Evolutionary conservation across 2,888 invertebrate species (phyloP).

Genomic region (Dysmachus trigonus): DNA sequence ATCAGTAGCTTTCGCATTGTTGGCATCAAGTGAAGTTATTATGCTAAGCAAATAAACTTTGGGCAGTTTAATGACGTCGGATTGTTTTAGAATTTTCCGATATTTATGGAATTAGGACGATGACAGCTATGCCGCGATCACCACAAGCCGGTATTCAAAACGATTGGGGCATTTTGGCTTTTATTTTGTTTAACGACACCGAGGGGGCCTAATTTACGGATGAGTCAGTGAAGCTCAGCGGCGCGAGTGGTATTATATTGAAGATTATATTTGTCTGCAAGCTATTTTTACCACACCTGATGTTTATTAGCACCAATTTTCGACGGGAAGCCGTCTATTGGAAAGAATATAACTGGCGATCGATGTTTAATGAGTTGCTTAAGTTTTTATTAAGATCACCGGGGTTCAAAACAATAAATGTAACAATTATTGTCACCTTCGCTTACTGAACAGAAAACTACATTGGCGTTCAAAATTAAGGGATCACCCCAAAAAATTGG

Average conservation of each 20-base stretch:
- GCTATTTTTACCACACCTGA: background rate
- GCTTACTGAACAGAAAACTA: no score
- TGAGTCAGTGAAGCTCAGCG: background rate
- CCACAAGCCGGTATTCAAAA: background rate
- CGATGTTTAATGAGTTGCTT: background rate
- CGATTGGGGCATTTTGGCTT: background rate
- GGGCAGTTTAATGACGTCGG: background rate
- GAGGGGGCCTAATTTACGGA: background rate
- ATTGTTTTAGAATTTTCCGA: background rate
- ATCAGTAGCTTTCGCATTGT: background rate
- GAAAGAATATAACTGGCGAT: background rate
- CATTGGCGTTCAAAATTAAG: no score
- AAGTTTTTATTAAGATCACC: no score
- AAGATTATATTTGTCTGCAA: background rate
- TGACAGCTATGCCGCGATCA: background rate
- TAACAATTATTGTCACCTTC: no score
- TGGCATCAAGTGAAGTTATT: background rate
- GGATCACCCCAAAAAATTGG: no score
- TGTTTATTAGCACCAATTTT: background rate
- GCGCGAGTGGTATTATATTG: background rate
- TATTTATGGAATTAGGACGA: background rate
- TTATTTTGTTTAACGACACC: background rate
- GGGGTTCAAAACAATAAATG: no score
- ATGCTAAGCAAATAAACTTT: background rate
- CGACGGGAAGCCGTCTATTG: background rate